These are phyloP conservation scores for Poecilus cupreus DNA, from an alignment of 2,888 invertebrate species.

Conservation along the genomic window DNA sequence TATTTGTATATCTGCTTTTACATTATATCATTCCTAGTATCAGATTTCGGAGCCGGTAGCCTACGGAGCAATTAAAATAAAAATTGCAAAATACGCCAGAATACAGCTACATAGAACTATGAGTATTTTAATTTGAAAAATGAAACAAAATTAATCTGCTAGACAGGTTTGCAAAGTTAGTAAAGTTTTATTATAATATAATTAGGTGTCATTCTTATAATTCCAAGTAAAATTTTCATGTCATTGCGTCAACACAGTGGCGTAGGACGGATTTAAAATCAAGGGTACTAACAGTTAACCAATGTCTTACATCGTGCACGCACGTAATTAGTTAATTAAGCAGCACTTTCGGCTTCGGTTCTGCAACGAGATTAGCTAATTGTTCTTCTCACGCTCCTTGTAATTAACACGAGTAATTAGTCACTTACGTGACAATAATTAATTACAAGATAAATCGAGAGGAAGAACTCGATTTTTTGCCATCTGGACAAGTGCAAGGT, in stretches of 20 bases:
- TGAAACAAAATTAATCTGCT: too few species aligned
- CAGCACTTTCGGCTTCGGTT: slow-evolving; percentile 33
- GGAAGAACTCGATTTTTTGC: background rate
- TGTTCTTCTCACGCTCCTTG: slow-evolving; percentile 53
- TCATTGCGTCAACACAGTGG: background rate
- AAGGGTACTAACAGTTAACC: background rate
- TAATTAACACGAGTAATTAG: slow-evolving; percentile 48
- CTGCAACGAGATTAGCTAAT: slow-evolving; percentile 49
- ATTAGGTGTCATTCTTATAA: too few species aligned
- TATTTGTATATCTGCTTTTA: too few species aligned
- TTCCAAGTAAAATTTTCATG: too few species aligned
- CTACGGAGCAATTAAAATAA: too few species aligned
- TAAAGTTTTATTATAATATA: too few species aligned
- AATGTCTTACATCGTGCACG: background rate
- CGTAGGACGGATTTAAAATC: background rate
- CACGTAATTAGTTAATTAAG: slow-evolving; percentile 39
- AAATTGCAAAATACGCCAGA: too few species aligned
- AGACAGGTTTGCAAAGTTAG: too few species aligned
- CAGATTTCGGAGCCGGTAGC: too few species aligned
- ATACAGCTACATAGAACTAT: too few species aligned
- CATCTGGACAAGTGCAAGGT: slow-evolving; percentile 21
- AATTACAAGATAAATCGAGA: slow-evolving; percentile 10
- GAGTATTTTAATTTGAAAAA: too few species aligned
- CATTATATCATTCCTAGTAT: too few species aligned
- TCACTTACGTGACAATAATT: slow-evolving; percentile 47